Percentiles rank a stretch among this genome's conserved stretches.
phyloP scores from a whole-genome alignment of 2,113 vertebrate species.

The Pluvialis apricaria region DNA sequence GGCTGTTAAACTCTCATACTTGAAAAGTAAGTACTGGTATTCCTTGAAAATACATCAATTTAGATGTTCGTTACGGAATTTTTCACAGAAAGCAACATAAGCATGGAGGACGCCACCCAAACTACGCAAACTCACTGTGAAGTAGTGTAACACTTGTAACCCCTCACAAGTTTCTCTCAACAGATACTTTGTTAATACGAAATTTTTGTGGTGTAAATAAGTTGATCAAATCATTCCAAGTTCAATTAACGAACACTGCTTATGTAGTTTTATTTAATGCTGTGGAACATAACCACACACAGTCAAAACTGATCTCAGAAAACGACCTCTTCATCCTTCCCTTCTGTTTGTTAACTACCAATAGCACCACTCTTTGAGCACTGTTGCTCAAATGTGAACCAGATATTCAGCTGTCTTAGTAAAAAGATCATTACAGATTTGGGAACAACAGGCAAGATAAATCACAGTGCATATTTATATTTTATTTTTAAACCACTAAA shows the following conservation, averaged over 20 bases:
- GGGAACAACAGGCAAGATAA: background rate
- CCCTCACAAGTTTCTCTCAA: background rate
- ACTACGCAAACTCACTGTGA: background rate
- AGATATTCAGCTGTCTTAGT: background rate
- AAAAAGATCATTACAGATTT: background rate
- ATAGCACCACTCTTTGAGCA: background rate
- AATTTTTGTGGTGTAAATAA: background rate
- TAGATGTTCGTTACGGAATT: background rate
- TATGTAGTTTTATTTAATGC: background rate
- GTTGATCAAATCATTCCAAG: background rate
- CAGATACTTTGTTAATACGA: background rate
- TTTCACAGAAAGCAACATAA: background rate
- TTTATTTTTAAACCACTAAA: background rate
- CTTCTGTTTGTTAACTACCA: background rate
- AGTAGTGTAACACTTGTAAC: background rate
- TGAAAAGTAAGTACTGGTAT: background rate
- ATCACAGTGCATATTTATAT: background rate
- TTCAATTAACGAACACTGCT: background rate
- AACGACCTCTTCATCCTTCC: background rate
- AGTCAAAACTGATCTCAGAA: background rate
- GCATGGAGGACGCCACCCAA: background rate
- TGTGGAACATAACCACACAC: background rate
- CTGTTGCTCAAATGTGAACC: background rate
- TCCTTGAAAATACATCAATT: background rate
- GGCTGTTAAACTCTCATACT: background rate